phyloP scores from a whole-genome alignment of 1,140 invertebrate genomes.

The Triops longicaudatus region DNA sequence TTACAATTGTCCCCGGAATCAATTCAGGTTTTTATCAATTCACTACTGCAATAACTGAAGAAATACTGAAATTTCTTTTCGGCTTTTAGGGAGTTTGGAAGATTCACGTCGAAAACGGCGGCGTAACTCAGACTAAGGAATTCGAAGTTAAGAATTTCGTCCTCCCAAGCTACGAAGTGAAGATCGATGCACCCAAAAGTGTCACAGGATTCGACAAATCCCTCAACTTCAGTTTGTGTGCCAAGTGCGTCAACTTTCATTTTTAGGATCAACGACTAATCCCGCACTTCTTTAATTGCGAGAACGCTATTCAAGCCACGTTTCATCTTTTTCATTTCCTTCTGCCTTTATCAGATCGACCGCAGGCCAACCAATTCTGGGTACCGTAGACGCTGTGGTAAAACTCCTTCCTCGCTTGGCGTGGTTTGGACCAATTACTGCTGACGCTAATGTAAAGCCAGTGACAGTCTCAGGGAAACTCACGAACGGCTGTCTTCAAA shows the following conservation, averaged over 20 bases:
- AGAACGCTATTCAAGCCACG: too few relatives aligned
- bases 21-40: slow-evolving; percentile 38
- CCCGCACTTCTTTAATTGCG: neutral
- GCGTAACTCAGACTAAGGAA: neutral
- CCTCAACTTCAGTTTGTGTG: neutral
- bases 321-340: too few relatives aligned
- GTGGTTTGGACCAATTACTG: neutral
- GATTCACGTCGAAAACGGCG: slow-evolving; percentile 43
- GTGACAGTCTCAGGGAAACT: neutral
- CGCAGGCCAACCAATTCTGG: slow-evolving; percentile 34
- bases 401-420: slow-evolving; percentile 8
- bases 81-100: slow-evolving; percentile 46
- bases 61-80: neutral
- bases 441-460: neutral
- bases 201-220: slow-evolving; percentile 44
- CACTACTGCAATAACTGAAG: too few relatives aligned
- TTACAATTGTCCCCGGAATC: slow-evolving; percentile 48
- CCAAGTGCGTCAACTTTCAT: neutral
- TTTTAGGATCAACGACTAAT: neutral
- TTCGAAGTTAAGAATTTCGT: slow-evolving; percentile 54
- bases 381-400: slow-evolving; percentile 22
- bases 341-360: slow-evolving; percentile 27
- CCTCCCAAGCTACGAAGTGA: slow-evolving; percentile 56
- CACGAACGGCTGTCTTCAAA: neutral
- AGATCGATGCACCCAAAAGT: slow-evolving; percentile 49